A percentile compares a stretch with the other conserved stretches of the same genome.
phyloP scores from a whole-genome alignment of 2,888 invertebrate genomes.

The Escarpia spicata region DNA sequence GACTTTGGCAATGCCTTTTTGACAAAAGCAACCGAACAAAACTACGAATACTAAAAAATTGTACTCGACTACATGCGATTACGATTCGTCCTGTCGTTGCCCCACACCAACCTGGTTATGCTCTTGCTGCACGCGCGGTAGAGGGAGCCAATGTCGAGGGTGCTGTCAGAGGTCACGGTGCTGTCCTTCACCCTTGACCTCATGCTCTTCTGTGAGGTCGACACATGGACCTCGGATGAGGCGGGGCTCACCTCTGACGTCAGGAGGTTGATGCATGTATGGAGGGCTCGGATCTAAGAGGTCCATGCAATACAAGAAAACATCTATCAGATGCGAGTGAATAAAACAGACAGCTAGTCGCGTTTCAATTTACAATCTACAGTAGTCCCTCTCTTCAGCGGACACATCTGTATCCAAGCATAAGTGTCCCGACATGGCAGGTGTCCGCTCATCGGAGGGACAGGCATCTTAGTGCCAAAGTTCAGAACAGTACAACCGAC shows the following conservation, averaged over 20 bases:
- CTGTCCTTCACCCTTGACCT: not conserved
- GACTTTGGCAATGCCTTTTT: not conserved
- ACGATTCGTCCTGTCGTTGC: not conserved
- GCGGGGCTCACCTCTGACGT: conserved; percentile 35
- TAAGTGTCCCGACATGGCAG: no score
- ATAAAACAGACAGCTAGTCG: not conserved
- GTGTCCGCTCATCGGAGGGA: no score
- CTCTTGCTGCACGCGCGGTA: conserved; percentile 38
- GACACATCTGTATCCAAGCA: no score
- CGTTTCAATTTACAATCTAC: not conserved
- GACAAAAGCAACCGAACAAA: no score
- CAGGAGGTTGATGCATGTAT: conserved; percentile 44
- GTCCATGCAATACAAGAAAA: not conserved
- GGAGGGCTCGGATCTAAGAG: conserved; percentile 49
- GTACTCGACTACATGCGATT: not conserved
- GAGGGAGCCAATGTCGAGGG: conserved; percentile 17
- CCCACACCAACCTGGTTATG: conserved; percentile 29
- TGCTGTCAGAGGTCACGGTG: not conserved
- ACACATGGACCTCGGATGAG: not conserved
- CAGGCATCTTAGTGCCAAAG: no score
- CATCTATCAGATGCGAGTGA: not conserved
- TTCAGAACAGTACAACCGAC: no score
- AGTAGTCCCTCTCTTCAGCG: no score
- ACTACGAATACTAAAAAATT: conserved; percentile 26
- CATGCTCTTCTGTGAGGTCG: not conserved